A percentile compares a stretch with the other conserved stretches of the same genome.
Evolutionary conservation across 2,888 invertebrate genomes (phyloP).

Genomic region (Scelioninae gen. 1): DNA sequence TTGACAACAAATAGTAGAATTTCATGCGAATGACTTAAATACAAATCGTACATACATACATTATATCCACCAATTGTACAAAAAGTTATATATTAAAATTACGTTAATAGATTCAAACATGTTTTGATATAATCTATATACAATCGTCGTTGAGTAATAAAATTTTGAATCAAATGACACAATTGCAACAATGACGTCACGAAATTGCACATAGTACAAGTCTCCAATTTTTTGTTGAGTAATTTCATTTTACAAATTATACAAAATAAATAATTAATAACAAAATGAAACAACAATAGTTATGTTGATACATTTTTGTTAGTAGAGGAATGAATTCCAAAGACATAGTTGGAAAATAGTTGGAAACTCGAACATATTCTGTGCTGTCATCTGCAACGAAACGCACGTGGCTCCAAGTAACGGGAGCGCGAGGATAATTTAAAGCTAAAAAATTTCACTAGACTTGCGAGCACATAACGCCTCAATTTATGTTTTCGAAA

Average conservation of each 20-base stretch:
- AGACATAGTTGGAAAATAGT: conserved; percentile 1
- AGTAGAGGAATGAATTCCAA: background rate
- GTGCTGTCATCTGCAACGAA: conserved; percentile 34
- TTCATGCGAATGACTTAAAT: conserved; percentile 10
- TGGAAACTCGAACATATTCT: background rate
- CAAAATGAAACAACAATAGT: background rate
- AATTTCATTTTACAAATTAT: too few species aligned
- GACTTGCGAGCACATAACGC: conserved; percentile 52
- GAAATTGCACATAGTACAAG: conserved; percentile 19
- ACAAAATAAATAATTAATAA: background rate
- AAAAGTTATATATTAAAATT: background rate
- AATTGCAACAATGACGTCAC: conserved; percentile 6
- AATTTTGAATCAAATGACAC: conserved; percentile 8
- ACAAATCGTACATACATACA: conserved; percentile 13
- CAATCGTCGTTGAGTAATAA: conserved; percentile 11
- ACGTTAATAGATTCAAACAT: background rate
- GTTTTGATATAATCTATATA: conserved; percentile 7
- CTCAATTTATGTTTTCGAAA: conserved; percentile 49
- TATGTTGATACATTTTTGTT: too few species aligned
- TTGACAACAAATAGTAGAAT: background rate
- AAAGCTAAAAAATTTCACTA: conserved; percentile 70
- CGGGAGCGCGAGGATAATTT: conserved; percentile 55
- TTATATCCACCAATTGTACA: background rate
- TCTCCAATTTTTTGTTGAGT: conserved; percentile 3
- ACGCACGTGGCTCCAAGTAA: conserved; percentile 38